A percentile compares a stretch with the other conserved stretches of the same genome.
Conservation (phyloP, 2,888 invertebrate genomes). For the Protonemura montana region DNA sequence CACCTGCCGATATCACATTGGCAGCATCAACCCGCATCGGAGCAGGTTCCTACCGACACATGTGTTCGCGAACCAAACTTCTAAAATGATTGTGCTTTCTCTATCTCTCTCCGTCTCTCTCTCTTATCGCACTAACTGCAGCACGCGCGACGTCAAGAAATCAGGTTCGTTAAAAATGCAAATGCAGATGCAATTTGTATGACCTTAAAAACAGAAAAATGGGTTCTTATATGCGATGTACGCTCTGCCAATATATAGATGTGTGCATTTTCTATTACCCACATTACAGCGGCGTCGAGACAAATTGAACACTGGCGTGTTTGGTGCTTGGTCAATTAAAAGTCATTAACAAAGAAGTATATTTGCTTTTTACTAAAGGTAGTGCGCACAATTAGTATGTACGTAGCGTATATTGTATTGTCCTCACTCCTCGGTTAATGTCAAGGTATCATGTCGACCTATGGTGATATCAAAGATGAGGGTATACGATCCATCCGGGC, state of each 20-base stretch:
- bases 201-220: conserved; percentile 16
- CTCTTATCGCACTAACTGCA: not conserved
- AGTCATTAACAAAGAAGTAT: not conserved
- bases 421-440: too few relatives aligned
- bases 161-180: conserved; percentile 22
- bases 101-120: too few relatives aligned
- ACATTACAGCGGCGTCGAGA: not conserved
- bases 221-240: not conserved
- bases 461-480: not conserved
- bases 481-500: not conserved
- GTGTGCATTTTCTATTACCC: conserved; percentile 8
- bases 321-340: not conserved
- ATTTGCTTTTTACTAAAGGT: not conserved
- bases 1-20: not conserved
- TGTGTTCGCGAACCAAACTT: not conserved
- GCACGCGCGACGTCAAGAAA: not conserved
- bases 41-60: conserved; percentile 3
- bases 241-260: not conserved
- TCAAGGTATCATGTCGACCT: not conserved
- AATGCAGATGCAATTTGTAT: conserved; percentile 30
- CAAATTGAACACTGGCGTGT: not conserved
- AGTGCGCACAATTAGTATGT: not conserved
- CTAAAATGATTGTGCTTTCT: not conserved
- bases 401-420: not conserved
- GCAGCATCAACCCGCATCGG: not conserved